Conservation (phyloP, 2,113 vertebrate genomes). For the Clarias gariepinus region DNA sequence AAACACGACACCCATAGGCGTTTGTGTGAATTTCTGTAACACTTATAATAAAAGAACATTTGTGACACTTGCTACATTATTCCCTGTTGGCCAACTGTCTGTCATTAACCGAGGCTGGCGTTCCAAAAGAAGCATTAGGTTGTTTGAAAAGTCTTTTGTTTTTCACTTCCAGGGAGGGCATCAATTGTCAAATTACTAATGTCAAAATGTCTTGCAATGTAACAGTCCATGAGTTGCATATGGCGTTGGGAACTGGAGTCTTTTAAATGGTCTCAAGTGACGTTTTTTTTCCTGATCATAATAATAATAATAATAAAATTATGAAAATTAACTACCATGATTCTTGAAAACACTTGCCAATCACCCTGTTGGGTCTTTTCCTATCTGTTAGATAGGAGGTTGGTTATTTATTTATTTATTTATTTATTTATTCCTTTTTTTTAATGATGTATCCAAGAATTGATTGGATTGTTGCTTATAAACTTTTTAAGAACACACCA, state of each 20-base stretch:
- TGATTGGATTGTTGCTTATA: not conserved
- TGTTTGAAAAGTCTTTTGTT: conserved; percentile 32
- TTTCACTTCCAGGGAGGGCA: conserved; percentile 35
- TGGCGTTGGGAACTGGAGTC: conserved; percentile 17
- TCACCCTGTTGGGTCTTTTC: conserved; percentile 38
- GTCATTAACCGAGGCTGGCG: conserved; percentile 35
- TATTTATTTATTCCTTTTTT: not conserved
- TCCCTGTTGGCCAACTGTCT: conserved; percentile 28
- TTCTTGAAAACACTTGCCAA: conserved; percentile 56
- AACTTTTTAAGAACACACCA: not conserved
- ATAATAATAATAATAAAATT: conserved; percentile 56
- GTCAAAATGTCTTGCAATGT: conserved; percentile 47
- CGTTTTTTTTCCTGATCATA: conserved; percentile 47
- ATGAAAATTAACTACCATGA: conserved; percentile 42
- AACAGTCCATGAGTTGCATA: conserved; percentile 27
- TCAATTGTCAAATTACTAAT: conserved; percentile 35
- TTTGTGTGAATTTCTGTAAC: conserved; percentile 45
- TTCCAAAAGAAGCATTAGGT: not conserved
- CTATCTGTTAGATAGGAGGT: not conserved
- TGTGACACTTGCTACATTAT: conserved; percentile 35
- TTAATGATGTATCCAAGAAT: not conserved
- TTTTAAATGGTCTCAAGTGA: conserved; percentile 50
- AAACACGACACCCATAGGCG: conserved; percentile 18
- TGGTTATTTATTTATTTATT: conserved; percentile 38
- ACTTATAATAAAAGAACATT: conserved; percentile 43